A percentile compares a stretch with the other conserved stretches of the same genome.
These are phyloP conservation scores for Halocaridina rubra DNA, from an alignment of 2,888 invertebrate genomes.

Conservation along the genomic window DNA sequence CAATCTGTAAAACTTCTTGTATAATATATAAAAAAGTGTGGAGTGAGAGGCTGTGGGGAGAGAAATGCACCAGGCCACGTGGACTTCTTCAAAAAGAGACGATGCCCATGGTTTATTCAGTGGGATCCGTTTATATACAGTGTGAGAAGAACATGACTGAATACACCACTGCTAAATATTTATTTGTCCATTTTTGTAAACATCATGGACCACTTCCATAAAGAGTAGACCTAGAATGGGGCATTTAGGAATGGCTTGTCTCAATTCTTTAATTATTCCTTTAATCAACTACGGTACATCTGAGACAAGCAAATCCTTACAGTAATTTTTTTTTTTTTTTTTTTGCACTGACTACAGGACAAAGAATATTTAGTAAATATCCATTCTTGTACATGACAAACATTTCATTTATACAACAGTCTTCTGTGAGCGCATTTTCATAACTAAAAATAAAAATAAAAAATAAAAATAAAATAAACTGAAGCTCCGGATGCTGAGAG, in stretches of 20 bases:
- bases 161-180: constrained; percentile 60
- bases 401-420: constrained; percentile 32
- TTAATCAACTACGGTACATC: no score
- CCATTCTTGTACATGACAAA: constrained; percentile 53
- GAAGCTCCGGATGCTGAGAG: constrained; percentile 55
- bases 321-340: constrained; percentile 27
- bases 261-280: constrained; percentile 19
- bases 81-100: no score
- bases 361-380: constrained; percentile 42
- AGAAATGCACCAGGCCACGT: constrained; percentile 60
- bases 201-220: constrained; percentile 58
- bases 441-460: no score
- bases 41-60: constrained; percentile 57
- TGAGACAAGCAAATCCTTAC: constrained; percentile 52
- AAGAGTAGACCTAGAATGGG: constrained; percentile 53
- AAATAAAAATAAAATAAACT: no score
- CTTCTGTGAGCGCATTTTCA: constrained; percentile 64
- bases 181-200: constrained; percentile 52
- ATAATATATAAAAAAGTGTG: constrained; percentile 59
- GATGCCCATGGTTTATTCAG: constrained; percentile 61
- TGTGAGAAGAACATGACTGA: constrained; percentile 60
- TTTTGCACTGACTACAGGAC: constrained; percentile 52
- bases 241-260: constrained; percentile 49
- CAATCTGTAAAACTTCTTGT: constrained; percentile 56
- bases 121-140: constrained; percentile 53